Conservation (phyloP, 2,113 vertebrate genomes). For the Triplophysa siluroides region DNA sequence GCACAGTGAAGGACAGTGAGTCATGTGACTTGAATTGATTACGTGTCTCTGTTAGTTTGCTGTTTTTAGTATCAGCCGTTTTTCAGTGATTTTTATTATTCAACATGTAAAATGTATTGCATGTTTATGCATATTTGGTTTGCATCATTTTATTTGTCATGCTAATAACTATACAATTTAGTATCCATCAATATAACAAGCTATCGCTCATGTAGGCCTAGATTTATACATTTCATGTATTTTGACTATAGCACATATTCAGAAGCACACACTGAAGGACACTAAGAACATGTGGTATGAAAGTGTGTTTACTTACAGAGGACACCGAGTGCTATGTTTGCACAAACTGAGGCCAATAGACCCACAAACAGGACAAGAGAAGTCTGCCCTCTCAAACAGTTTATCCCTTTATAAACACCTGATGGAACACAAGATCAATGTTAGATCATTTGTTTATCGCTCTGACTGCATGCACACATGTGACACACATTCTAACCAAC, state of each 20-base stretch:
- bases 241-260: not conserved
- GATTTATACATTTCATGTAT: not conserved
- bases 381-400: constrained; percentile 60
- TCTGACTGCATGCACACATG: constrained; percentile 39
- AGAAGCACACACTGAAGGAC: constrained; percentile 15
- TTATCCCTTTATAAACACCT: constrained; percentile 55
- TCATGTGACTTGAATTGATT: too few species aligned
- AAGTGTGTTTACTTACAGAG: constrained; percentile 58
- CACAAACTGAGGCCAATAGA: constrained; percentile 64
- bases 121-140: too few species aligned
- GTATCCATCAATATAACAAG: too few species aligned
- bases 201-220: too few species aligned
- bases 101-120: too few species aligned
- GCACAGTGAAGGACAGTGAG: too few species aligned
- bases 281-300: constrained; percentile 19
- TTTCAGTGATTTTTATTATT: not conserved
- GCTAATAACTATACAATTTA: too few species aligned
- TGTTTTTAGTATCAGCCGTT: too few species aligned
- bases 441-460: not conserved
- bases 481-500: not conserved
- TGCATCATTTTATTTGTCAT: too few species aligned
- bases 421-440: constrained; percentile 56
- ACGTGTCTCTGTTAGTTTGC: too few species aligned
- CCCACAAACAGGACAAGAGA: constrained; percentile 60
- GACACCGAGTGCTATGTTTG: constrained; percentile 56